Evolutionary conservation across 1,140 invertebrate species (phyloP).

Genomic region (Neodiprion pinetum): DNA sequence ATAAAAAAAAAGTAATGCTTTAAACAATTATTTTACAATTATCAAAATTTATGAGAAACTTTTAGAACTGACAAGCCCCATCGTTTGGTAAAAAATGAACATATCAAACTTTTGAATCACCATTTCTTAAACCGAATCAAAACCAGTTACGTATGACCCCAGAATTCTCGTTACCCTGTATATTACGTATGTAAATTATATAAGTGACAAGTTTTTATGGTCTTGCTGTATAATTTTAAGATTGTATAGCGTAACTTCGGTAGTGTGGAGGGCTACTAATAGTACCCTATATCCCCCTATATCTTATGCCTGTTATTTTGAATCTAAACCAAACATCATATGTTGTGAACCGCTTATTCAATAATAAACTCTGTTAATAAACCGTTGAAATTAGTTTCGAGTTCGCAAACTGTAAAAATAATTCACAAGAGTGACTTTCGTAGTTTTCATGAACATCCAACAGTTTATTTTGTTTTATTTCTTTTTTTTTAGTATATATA

Average conservation of each 20-base stretch:
- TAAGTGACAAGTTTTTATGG: neutral
- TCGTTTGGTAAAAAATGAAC: neutral
- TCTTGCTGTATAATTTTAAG: constrained; percentile 43
- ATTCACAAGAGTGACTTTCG: constrained; percentile 6
- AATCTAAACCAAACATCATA: neutral
- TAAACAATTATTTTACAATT: neutral
- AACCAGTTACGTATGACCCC: neutral
- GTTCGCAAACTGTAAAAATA: neutral
- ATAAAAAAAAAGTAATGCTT: neutral
- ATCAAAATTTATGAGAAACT: too few species aligned
- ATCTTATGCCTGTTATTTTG: neutral
- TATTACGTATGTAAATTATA: neutral
- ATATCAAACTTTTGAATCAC: neutral
- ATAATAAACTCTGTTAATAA: constrained; percentile 20
- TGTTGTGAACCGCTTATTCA: neutral
- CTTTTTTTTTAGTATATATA: constrained; percentile 45
- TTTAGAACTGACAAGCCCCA: neutral
- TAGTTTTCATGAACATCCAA: constrained; percentile 19
- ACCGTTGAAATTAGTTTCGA: constrained; percentile 11
- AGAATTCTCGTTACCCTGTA: neutral
- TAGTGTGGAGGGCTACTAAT: constrained; percentile 46
- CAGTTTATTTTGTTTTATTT: constrained; percentile 24
- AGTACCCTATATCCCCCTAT: neutral
- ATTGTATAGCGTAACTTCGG: constrained; percentile 48
- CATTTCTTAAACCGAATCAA: neutral